Base-by-base conservation (phyloP, 2,888 invertebrate genomes). In the Phragmatobia fuliginosa region DNA sequence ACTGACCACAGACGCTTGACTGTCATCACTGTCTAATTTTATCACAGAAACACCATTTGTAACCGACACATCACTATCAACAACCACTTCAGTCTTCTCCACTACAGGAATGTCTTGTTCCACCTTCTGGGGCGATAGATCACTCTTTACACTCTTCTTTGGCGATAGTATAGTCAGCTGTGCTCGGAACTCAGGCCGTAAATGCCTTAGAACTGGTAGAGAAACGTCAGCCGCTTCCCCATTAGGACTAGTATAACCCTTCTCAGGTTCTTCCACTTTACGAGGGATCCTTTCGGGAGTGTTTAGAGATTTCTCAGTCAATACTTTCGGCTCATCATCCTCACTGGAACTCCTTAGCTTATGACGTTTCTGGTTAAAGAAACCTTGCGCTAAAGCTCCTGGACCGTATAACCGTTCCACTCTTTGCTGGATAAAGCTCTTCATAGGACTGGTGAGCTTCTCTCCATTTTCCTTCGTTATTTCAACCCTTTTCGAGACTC, bases 361-460 rank as follows among this genome's bases (percentile, higher is more conserved):
- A 75, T 95, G 94, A 11, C 96, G 90, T 83, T 96, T 96, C 80
- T 96, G 96, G 78, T 97, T 96, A 88, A 98, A 97, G 88, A 98
- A 98, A 1, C 97, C 98, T 88, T 98, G 98, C 1, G 98, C 98
- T 45, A 98, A 89, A 2, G 98, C 98, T 7, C 98, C 98, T 0
- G 98, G 98, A 0, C 98, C 98, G 87, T 98, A 98, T 3, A 98
- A 92, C 66, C 98, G 95, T 85, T 98, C 98, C 1, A 98, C 98
- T 61, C 98, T 96, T 86, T 98, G 98, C 86, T 98, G 97, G 60
- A 98, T 98, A 85, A 98, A 98, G 63, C 98, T 97, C 86, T 96
- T 97, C 85, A 96, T 95, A 28, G 96, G 95, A 81, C 95, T 93
- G 1, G 94, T 90, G 0, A 95, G 80, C 69, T 91, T 85, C 69